Evolutionary conservation across 2,113 vertebrate species (phyloP), one percentile per base, ranked within the genome.

Genomic region (Furnarius figulus): DNA sequence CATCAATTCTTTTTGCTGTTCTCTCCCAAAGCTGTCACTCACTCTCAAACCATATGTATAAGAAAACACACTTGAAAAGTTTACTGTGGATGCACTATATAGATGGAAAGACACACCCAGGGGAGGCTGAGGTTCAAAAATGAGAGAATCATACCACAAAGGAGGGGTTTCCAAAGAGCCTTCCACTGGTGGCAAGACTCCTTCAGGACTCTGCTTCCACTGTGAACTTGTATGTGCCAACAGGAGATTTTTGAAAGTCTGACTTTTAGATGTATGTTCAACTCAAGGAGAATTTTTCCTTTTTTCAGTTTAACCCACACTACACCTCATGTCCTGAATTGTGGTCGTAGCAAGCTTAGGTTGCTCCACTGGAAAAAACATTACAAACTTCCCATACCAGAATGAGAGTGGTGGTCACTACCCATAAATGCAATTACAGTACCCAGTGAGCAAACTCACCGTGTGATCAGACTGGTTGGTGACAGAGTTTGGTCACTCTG

Each of bases 391-490:
- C 12, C 63, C 10, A 33, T 6, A 42, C 59, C 11, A 10, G 19
- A 65, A 81, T n/a, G 22, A 78, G 47, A 74, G 65, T 3, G 3
- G 23, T 49, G 28, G 24, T 63, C 66, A 66, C 46, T 46, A 75
- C 25, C 14, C 24, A 66, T 4, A 50, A 50, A 35, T 6, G 6
- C 7, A 72, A 37, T 25, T 39, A 66, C 25, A 56, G 39, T 14
- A 65, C 22, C 53, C 68, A 25, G 66, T 91, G n/a, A 46, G 14
- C 61, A 81, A 79, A 97, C 98, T 98, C 89, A 98, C 98, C 31
- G 97, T 47, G 97, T 75, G 37, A 98, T 97, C 94, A 98, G 58
- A 85, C 65, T 97, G 66, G 90, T 39, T 62, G 97, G 97, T 67
- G 98, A 98, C 8, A 97, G 81, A 5, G 56, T 73, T 59, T 89